Evolutionary conservation across 2,888 invertebrate species (phyloP).

Genomic region (Ephialtes manifestator): DNA sequence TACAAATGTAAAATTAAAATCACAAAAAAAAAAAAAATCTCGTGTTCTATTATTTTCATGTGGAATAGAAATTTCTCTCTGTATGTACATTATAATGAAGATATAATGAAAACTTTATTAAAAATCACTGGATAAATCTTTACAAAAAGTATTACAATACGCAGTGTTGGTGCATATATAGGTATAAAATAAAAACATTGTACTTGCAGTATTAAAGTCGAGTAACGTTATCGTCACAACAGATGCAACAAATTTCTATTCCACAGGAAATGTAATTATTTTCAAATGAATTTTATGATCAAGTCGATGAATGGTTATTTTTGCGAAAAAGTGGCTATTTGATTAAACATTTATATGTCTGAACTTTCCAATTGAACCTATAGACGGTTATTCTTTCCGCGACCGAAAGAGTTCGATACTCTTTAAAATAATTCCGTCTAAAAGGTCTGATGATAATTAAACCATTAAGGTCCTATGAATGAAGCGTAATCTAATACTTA

Average conservation of each 20-base stretch:
- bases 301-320: neutral
- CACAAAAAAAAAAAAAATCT: conserved; percentile 45
- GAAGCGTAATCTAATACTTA: neutral
- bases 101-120: conserved; percentile 66
- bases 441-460: neutral
- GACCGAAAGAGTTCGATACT: neutral
- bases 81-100: conserved; percentile 63
- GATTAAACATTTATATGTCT: neutral
- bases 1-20: conserved; percentile 30
- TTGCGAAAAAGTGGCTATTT: neutral
- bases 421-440: neutral
- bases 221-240: conserved; percentile 25
- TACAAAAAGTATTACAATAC: conserved; percentile 68
- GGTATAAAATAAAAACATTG: conserved; percentile 36
- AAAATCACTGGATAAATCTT: conserved; percentile 53
- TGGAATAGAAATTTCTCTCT: conserved; percentile 86
- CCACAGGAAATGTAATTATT: conserved; percentile 75
- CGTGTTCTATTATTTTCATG: conserved; percentile 72
- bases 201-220: conserved; percentile 35
- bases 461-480: neutral
- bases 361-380: neutral
- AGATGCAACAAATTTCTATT: conserved; percentile 79
- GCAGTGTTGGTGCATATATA: conserved; percentile 33
- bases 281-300: neutral
- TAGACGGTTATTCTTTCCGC: neutral